Percentiles rank a stretch among this genome's conserved stretches.
Conservation (phyloP, 2,113 vertebrate species). For the Corythornis cristatus region DNA sequence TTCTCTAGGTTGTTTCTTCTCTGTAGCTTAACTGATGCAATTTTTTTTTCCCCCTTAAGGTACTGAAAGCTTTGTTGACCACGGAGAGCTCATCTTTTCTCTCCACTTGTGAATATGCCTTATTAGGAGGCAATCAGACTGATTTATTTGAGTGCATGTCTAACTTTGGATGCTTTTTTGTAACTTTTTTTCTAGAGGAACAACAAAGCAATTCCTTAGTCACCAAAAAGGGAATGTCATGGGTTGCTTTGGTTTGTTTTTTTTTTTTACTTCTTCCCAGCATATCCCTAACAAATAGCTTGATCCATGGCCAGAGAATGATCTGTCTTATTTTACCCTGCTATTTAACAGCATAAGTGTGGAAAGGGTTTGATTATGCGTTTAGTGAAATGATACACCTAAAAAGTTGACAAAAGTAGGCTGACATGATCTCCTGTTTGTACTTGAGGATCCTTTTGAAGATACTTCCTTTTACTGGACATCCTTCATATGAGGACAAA, state of each 20-base stretch:
- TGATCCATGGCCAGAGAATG: background rate
- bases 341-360: background rate
- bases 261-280: background rate
- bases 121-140: background rate
- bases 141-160: background rate
- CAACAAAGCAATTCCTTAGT: background rate
- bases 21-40: background rate
- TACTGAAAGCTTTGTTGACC: background rate
- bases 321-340: background rate
- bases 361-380: background rate
- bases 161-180: background rate
- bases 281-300: background rate
- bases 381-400: background rate
- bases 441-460: background rate
- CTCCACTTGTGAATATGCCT: background rate
- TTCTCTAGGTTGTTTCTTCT: background rate
- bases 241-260: background rate
- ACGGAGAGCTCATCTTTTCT: background rate
- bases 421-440: background rate
- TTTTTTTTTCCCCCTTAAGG: background rate
- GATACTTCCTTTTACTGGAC: background rate
- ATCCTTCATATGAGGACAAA: background rate
- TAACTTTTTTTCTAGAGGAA: background rate
- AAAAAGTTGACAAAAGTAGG: background rate
- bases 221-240: background rate